Conservation (phyloP, 92 coral and sea anemone species). For the Zoanthus gigantus region DNA sequence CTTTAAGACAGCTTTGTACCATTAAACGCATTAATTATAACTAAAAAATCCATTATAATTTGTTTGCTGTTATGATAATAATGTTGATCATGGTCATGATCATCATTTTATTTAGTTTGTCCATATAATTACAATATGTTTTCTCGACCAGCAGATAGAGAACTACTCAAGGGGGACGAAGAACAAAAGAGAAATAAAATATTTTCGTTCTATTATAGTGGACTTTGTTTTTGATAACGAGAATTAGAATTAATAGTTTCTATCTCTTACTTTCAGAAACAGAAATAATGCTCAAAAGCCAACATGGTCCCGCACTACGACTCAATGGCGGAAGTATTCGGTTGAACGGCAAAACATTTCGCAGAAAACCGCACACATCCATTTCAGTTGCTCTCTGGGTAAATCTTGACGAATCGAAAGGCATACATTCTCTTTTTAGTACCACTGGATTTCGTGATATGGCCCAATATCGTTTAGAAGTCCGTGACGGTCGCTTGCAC, state of each 20-base stretch:
- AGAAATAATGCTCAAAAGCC: slow-evolving; percentile 64
- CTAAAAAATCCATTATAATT: no score
- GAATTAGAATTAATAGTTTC: neutral
- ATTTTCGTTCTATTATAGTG: no score
- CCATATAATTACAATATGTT: no score
- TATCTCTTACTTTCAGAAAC: slow-evolving; percentile 58
- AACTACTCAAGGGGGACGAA: no score
- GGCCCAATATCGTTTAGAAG: slow-evolving; percentile 72
- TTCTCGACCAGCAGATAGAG: no score
- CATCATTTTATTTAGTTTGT: no score
- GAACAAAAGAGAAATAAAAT: no score
- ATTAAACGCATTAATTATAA: no score
- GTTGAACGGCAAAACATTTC: slow-evolving; percentile 81
- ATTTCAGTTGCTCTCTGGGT: slow-evolving; percentile 92
- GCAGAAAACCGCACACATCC: slow-evolving; percentile 82
- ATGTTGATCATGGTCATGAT: no score
- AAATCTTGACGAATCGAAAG: slow-evolving; percentile 78
- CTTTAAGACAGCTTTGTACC: no score
- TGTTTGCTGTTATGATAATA: no score
- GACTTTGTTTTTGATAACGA: no score
- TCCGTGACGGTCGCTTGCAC: slow-evolving; percentile 77
- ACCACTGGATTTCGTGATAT: slow-evolving; percentile 69
- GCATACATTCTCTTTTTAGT: slow-evolving; percentile 80
- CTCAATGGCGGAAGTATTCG: slow-evolving; percentile 81
- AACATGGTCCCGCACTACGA: slow-evolving; percentile 80